Evolutionary conservation across 2,888 invertebrate species (phyloP), one percentile per base, ranked within the genome.

Genomic region (Steinernema scapterisci): DNA sequence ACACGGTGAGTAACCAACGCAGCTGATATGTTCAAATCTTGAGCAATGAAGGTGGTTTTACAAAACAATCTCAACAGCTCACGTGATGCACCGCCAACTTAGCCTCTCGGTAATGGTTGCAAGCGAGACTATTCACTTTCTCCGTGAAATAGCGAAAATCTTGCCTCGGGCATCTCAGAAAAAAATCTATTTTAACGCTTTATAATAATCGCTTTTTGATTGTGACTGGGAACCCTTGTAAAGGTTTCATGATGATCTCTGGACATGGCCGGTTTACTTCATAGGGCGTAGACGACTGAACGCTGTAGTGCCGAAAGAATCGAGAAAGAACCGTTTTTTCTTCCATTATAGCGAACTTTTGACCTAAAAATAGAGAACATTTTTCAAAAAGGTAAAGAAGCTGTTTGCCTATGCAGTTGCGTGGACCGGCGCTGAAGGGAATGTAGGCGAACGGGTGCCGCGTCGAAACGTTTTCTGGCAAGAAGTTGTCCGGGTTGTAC

Each of bases 401-500:
- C 9, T 6, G 0, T 11, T 27, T 9, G 78, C 84, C 84, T 27
- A 84, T 84, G 75, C 83, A 84, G 74, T 84, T 84, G 9, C 84
- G 74, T 2, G 83, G 83, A 48, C 84, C 84, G 0, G 83, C 83
- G 48, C 77, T 77, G 73, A 83, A 84, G 2, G 84, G 84, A 43
- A 82, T 78, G 73, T 82, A 81, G 1, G 80, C 73, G 71, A 76
- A 84, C 7, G 84, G 78, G 70, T 83, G 81, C 1, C 83, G 77
- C 7, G 73, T 43, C 9, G 52, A 78, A 71, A 51, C 75, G 48
- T 85, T 85, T 25, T 88, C 88, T 19, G 85, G 84, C 31, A 84
- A 76, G 77, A 88, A 89, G 73, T 89, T 81, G 75, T 89, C 88
- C 0, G 89, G 89, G 72, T 89, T 84, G 80, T 88, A 89, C 21